A percentile compares a stretch with the other conserved stretches of the same genome.
phyloP scores from a whole-genome alignment of 2,888 invertebrate genomes.

The Arenicola marina region DNA sequence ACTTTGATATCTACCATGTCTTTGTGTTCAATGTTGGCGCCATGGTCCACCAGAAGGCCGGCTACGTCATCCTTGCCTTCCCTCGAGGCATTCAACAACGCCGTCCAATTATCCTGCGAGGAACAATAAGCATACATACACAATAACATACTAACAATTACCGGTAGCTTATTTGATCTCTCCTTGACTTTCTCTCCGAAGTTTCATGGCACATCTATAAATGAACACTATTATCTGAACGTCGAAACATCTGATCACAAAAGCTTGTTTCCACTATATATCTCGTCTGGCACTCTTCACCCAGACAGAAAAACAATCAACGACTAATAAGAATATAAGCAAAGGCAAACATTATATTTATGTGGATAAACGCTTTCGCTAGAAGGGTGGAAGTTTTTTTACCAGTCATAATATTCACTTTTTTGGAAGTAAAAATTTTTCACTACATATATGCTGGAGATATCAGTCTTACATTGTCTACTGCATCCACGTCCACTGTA shows the following conservation, averaged over 20 bases:
- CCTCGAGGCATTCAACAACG: constrained; percentile 86
- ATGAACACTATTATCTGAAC: too few relatives aligned
- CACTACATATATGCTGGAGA: background rate
- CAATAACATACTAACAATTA: background rate
- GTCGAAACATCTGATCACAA: too few relatives aligned
- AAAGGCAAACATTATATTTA: too few relatives aligned
- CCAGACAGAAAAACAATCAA: too few relatives aligned
- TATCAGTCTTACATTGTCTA: constrained; percentile 54
- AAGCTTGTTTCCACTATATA: too few relatives aligned
- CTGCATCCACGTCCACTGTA: constrained; percentile 54
- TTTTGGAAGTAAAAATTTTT: background rate
- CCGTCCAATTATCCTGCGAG: constrained; percentile 84
- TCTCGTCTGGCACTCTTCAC: too few relatives aligned
- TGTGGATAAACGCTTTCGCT: too few relatives aligned
- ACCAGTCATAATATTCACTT: background rate
- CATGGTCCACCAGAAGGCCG: constrained; percentile 80
- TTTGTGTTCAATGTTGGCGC: constrained; percentile 61
- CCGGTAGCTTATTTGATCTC: too few relatives aligned
- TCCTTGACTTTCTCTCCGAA: too few relatives aligned
- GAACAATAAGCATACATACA: background rate
- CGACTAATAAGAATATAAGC: too few relatives aligned
- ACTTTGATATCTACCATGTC: constrained; percentile 42
- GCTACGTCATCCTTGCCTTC: constrained; percentile 84
- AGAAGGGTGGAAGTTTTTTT: too few relatives aligned
- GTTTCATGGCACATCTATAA: too few relatives aligned